These are phyloP conservation scores for Epicampocera succincta DNA, from an alignment of 2,888 invertebrate genomes.

Conservation along the genomic window DNA sequence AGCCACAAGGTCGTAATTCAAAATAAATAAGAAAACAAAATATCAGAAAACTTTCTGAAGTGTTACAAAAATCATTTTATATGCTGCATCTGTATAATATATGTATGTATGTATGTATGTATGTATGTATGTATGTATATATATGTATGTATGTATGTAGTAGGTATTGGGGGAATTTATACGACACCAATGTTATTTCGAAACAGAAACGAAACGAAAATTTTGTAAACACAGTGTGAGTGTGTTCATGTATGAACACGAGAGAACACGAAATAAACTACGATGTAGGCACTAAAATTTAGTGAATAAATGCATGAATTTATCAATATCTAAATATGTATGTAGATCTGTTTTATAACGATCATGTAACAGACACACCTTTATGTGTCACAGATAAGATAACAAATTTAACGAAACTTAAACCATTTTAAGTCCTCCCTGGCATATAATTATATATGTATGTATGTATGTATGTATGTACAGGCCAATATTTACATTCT, in stretches of 20 bases:
- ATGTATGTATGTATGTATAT: not conserved
- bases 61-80: constrained; percentile 5
- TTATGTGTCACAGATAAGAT: constrained; percentile 40
- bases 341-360: no score
- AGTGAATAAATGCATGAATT: no score
- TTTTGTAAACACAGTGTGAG: not conserved
- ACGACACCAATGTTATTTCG: constrained; percentile 9
- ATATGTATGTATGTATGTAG: not conserved
- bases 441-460: no score
- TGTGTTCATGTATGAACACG: no score
- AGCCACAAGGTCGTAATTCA: constrained; percentile 54
- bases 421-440: no score
- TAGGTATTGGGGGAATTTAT: constrained; percentile 15
- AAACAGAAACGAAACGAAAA: constrained; percentile 6
- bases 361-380: constrained; percentile 39
- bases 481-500: no score
- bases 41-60: not conserved
- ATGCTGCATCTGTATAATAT: not conserved
- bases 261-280: no score
- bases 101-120: not conserved
- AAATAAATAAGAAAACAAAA: constrained; percentile 32
- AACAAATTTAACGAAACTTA: no score
- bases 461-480: no score
- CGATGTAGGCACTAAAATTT: no score
- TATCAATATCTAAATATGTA: no score